A percentile compares a stretch with the other conserved stretches of the same genome.
These are phyloP conservation scores for Aepyceros melampus DNA, from an alignment of 2,113 vertebrate species.

Conservation along the genomic window DNA sequence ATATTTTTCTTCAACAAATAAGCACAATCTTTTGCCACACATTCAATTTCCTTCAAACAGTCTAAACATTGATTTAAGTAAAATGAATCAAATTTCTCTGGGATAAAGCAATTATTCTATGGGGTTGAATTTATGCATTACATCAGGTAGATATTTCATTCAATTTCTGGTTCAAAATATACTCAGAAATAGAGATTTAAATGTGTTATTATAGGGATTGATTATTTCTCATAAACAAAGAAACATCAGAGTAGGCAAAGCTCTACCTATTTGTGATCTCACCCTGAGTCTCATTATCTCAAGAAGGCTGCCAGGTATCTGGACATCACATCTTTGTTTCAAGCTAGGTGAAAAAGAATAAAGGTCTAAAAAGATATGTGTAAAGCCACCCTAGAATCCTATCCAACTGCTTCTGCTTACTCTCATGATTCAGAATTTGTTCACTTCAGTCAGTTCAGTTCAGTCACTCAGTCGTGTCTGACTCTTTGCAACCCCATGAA, in stretches of 20 bases:
- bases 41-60: background rate
- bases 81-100: conserved; percentile 1
- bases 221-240: background rate
- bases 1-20: background rate
- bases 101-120: background rate
- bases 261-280: background rate
- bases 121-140: background rate
- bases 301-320: background rate
- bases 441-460: too few species aligned
- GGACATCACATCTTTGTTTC: background rate
- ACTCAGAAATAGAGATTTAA: background rate
- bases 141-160: background rate
- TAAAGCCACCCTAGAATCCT: background rate
- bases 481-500: too few species aligned
- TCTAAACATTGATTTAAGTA: background rate
- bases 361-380: background rate
- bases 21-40: background rate
- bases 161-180: background rate
- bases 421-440: background rate
- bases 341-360: background rate
- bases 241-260: background rate
- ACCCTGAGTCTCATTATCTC: background rate
- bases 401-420: background rate
- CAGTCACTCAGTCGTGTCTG: too few species aligned
- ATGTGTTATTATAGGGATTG: background rate